Conservation (phyloP, 2,113 vertebrate species). For the Psittacula cyanocephala region DNA sequence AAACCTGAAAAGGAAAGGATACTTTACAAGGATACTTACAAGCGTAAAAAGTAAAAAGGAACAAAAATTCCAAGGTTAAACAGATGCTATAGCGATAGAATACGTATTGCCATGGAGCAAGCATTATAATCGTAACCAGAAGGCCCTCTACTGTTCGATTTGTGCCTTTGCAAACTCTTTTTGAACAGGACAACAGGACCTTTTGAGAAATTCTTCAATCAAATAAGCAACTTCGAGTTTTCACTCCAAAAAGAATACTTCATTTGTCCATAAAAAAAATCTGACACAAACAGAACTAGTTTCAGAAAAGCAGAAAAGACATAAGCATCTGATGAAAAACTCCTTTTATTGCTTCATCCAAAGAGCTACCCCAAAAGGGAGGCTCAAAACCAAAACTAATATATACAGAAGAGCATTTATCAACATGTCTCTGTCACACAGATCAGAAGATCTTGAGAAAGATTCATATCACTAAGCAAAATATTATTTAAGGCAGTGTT, state of each 20-base stretch:
- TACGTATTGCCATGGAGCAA: fast-evolving
- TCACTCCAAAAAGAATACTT: background rate
- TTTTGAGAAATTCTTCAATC: background rate
- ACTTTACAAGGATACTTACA: background rate
- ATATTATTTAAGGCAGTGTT: background rate
- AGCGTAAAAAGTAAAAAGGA: background rate
- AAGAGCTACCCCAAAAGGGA: background rate
- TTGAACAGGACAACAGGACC: fast-evolving
- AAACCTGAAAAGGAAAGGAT: background rate
- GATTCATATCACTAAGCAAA: background rate
- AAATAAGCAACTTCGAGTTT: background rate
- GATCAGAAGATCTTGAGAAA: background rate
- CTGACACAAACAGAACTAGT: background rate
- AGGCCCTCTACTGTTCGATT: slow-evolving; percentile 24
- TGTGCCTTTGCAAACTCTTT: background rate
- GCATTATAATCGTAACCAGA: background rate
- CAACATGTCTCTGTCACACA: background rate
- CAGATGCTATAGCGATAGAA: background rate
- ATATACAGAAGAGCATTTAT: background rate
- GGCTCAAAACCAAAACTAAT: background rate
- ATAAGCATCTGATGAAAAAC: background rate
- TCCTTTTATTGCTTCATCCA: background rate
- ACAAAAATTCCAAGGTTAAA: background rate
- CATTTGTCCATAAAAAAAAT: background rate
- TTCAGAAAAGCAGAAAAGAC: background rate